Conservation (phyloP, 2,113 vertebrate species). For the human region DNA sequence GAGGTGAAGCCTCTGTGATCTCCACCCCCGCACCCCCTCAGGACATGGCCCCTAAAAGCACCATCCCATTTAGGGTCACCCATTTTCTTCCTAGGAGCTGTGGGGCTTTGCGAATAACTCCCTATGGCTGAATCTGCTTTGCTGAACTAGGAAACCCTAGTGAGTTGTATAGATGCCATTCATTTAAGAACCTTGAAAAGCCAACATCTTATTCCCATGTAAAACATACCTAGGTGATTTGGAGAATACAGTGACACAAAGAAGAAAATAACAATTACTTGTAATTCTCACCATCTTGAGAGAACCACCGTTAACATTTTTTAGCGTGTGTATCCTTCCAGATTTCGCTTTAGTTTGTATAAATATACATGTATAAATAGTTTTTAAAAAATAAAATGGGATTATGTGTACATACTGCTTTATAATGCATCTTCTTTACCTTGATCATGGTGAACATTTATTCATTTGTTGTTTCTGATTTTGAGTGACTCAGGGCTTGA, state of each 20-base stretch:
- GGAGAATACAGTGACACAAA: not conserved
- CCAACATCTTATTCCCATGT: not conserved
- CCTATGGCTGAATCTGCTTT: not conserved
- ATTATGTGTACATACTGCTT: not conserved
- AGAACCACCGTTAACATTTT: conserved; percentile 24
- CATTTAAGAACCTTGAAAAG: not conserved
- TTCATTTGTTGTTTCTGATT: conserved; percentile 5
- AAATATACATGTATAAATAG: conserved; percentile 41
- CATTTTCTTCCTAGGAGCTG: not conserved
- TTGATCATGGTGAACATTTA: not conserved
- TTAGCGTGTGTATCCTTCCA: conserved; percentile 5
- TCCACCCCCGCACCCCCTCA: too few species aligned
- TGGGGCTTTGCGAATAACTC: not conserved
- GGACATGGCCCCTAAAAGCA: not conserved
- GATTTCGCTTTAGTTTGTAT: conserved; percentile 57
- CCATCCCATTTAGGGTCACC: not conserved
- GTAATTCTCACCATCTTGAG: not conserved
- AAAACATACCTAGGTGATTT: not conserved
- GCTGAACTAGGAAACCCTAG: not conserved
- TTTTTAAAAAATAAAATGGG: conserved; percentile 46
- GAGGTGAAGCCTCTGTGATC: not conserved
- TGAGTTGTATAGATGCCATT: not conserved
- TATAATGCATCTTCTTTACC: not conserved
- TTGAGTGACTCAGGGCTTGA: not conserved
- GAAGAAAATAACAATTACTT: not conserved